Evolutionary conservation across 2,113 vertebrate species (phyloP), one percentile per base, ranked within the genome.

Genomic region (Pollimyrus isidori): DNA sequence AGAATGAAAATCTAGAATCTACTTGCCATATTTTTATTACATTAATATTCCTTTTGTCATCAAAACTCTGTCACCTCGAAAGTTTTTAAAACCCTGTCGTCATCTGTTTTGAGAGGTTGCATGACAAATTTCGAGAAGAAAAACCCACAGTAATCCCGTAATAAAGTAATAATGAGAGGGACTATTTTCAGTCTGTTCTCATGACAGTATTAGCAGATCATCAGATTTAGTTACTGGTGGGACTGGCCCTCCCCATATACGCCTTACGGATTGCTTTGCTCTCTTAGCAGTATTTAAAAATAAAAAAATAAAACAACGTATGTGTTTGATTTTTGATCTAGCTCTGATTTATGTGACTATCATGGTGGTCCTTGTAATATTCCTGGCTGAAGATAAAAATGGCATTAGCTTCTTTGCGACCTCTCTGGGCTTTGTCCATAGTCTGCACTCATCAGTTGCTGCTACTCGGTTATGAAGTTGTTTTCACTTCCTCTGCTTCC

Each of bases 111-210:
- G 17, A 26, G 53, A 62, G 17, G 35, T n/a, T 62, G 52, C 35
- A 42, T n/a, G 49, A 86, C 23, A 53, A 46, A 84, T 46, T 84
- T 86, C 26, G 11, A 82, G 50, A 80, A 76, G 48, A 49, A 82
- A 88, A 80, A 53, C 69, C 9, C 49, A 82, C 87, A 49, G 58
- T 86, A 46, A 88, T 88, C 65, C 65, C 62, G 45, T 88, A 56
- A 58, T n/a, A 52, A 53, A 89, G 49, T 83, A 82, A 89, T 53
- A 56, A 42, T 39, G 73, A 53, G 45, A 89, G 30, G 49, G 69
- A 52, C 76, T 89, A 39, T 45, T 56, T 52, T 83, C 76, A 83
- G 49, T 26, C 17, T 56, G 19, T 82, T 58, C 87, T 87, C 87
- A 87, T 87, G 52, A 87, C 87, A 45, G 87, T 86, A 45, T 87